Conservation (phyloP, 1,140 invertebrate species). For the Latrodectus geometricus region DNA sequence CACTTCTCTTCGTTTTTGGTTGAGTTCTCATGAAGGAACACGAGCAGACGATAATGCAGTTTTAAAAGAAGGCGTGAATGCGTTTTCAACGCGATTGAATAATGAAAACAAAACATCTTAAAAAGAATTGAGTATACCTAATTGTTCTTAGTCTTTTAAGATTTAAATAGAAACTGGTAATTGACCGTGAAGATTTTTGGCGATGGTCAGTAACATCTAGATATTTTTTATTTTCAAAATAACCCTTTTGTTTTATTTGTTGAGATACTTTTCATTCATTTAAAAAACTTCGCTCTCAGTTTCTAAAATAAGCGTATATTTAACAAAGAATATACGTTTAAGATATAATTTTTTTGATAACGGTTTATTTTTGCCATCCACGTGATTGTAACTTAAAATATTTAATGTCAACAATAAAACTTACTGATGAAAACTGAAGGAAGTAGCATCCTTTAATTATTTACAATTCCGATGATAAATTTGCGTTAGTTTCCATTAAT, state of each 20-base stretch:
- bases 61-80: constrained; percentile 14
- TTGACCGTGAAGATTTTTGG: neutral
- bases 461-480: too few relatives aligned
- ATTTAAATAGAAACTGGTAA: neutral
- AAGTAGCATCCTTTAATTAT: too few relatives aligned
- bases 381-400: too few relatives aligned
- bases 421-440: too few relatives aligned
- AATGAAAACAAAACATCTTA: neutral
- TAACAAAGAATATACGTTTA: too few relatives aligned
- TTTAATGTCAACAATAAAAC: too few relatives aligned
- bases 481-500: too few relatives aligned
- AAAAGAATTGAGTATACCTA: neutral
- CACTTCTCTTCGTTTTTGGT: constrained; percentile 9
- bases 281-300: too few relatives aligned
- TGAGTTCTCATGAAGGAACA: constrained; percentile 25
- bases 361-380: too few relatives aligned
- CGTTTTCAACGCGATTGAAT: neutral
- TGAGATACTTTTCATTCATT: too few relatives aligned
- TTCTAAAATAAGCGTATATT: too few relatives aligned
- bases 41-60: constrained; percentile 21
- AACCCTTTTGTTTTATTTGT: neutral
- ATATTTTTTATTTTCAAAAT: neutral
- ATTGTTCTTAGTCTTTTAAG: neutral
- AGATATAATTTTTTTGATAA: too few relatives aligned
- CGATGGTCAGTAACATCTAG: neutral